Evolutionary conservation across 2,888 invertebrate species (phyloP).

Genomic region (Tenodera sinensis): DNA sequence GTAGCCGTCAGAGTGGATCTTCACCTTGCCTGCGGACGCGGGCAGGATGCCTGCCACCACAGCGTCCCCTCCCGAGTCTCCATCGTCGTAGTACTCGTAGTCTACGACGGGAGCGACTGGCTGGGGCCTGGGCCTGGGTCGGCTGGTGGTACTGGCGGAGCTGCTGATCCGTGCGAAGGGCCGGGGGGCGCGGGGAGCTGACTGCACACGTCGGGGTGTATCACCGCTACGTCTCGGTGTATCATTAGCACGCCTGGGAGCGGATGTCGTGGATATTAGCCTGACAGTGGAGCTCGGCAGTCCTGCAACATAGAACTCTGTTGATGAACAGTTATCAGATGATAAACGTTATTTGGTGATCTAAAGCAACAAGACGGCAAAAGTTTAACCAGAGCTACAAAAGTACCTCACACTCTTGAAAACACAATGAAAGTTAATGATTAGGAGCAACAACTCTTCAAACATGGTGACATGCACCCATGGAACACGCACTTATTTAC

Average conservation of each 20-base stretch:
- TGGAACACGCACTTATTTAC: too few species aligned
- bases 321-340: too few species aligned
- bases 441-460: too few species aligned
- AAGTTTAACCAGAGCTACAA: too few species aligned
- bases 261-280: background rate
- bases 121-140: conserved; percentile 27
- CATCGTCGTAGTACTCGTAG: conserved; percentile 71
- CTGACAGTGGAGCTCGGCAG: background rate
- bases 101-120: conserved; percentile 46
- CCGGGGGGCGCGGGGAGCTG: conserved; percentile 32
- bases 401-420: background rate
- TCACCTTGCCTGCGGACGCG: conserved; percentile 52
- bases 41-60: conserved; percentile 49
- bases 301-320: background rate
- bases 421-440: too few species aligned
- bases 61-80: conserved; percentile 37
- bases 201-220: background rate
- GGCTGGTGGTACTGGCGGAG: background rate
- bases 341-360: too few species aligned
- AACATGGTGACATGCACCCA: too few species aligned
- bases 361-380: background rate
- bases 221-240: background rate
- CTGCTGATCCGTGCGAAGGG: conserved; percentile 19
- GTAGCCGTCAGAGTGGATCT: conserved; percentile 63
- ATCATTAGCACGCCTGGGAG: too few species aligned